Percentiles rank a stretch among this genome's conserved stretches.
Conservation (phyloP, 2,797 vertebrate species). For the Hypotaenidia okinawae region DNA sequence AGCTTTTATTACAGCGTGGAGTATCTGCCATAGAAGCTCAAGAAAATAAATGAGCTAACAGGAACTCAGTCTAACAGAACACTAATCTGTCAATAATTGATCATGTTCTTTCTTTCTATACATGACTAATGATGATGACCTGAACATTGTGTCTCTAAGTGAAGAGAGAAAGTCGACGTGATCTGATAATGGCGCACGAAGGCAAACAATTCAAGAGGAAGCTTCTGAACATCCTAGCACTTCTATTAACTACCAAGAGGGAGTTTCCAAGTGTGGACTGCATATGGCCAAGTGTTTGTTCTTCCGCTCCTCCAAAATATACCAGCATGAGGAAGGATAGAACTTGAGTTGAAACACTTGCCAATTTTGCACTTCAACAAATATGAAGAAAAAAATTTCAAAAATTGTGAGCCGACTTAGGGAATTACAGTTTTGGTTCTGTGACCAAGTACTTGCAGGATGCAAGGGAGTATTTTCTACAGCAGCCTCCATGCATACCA, state of each 20-base stretch:
- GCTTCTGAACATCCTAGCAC: not conserved
- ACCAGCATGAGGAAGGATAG: not conserved
- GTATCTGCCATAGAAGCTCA: not conserved
- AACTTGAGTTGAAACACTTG: not conserved
- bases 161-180: not conserved
- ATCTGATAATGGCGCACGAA: not conserved
- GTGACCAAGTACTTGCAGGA: not conserved
- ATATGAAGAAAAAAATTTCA: not conserved
- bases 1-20: not conserved
- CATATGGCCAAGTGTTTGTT: conserved; percentile 5
- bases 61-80: not conserved
- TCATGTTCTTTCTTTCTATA: not conserved
- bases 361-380: not conserved
- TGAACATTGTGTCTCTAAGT: not conserved
- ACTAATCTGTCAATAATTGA: not conserved
- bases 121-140: not conserved
- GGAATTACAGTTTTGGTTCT: not conserved
- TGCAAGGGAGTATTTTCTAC: not conserved
- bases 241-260: not conserved
- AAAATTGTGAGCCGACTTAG: not conserved
- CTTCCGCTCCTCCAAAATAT: conserved; percentile 13
- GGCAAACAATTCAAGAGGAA: conserved; percentile 21
- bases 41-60: not conserved
- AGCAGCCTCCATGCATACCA: not conserved
- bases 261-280: not conserved